Percentiles rank a stretch among this genome's conserved stretches.
phyloP scores from a whole-genome alignment of 2,113 vertebrate genomes.

The Eira barbara region DNA sequence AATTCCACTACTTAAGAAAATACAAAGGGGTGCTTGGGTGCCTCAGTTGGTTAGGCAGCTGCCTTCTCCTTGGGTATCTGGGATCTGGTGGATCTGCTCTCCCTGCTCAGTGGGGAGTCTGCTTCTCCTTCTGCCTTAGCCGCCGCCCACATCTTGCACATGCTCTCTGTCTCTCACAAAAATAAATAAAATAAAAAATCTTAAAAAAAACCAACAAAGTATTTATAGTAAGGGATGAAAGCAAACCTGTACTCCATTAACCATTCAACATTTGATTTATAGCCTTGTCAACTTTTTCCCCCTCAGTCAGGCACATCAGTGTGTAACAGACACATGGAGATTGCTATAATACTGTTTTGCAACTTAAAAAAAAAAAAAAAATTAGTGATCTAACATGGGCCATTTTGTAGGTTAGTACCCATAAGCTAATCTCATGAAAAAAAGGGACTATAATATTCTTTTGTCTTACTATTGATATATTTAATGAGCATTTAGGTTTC shows the following conservation, averaged over 20 bases:
- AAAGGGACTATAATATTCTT: neutral
- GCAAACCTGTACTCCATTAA: neutral
- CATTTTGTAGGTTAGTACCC: neutral
- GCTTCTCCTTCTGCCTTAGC: too few species aligned
- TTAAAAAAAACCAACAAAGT: neutral
- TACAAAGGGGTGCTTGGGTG: neutral
- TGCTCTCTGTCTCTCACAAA: neutral
- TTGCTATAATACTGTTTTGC: neutral
- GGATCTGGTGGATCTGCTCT: neutral
- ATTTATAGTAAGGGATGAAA: neutral
- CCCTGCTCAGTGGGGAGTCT: too few species aligned
- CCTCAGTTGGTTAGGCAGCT: neutral
- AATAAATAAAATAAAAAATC: neutral
- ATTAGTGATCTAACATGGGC: neutral
- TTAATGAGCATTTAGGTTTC: neutral
- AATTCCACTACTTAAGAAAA: neutral
- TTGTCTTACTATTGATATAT: neutral
- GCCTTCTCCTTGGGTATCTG: neutral
- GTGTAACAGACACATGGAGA: neutral
- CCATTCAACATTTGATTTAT: neutral
- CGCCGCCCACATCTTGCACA: too few species aligned
- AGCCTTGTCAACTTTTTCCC: neutral
- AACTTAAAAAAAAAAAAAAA: constrained; percentile 7
- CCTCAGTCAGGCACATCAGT: neutral
- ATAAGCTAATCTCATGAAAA: neutral